Percentiles rank a stretch among this genome's conserved stretches.
phyloP scores from a whole-genome alignment of 2,113 vertebrate genomes.

The Ophthalmolycus amberensis region DNA sequence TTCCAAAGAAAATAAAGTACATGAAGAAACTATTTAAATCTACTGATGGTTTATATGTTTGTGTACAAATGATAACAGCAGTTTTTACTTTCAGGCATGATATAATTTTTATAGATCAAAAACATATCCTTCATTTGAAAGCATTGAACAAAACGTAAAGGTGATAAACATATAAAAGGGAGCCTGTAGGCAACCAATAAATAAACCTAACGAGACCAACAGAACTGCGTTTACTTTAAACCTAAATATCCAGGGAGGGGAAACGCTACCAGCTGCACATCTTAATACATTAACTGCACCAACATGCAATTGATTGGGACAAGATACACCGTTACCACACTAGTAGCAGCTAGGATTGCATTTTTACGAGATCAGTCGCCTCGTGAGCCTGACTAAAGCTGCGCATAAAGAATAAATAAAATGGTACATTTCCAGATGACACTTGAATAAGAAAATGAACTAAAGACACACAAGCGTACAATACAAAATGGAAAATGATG shows the following conservation, averaged over 20 bases:
- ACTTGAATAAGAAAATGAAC: conserved; percentile 48
- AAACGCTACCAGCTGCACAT: conserved; percentile 74
- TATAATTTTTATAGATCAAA: conserved; percentile 77
- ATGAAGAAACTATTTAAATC: conserved; percentile 65
- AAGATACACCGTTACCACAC: conserved; percentile 59
- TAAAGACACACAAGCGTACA: conserved; percentile 21
- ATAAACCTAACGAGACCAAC: conserved; percentile 45
- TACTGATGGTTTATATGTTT: neutral
- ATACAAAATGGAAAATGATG: conserved; percentile 24
- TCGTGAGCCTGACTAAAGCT: conserved; percentile 57
- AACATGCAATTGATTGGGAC: conserved; percentile 73
- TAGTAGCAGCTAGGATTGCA: conserved; percentile 50
- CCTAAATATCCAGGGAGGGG: conserved; percentile 51
- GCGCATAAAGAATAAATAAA: conserved; percentile 33
- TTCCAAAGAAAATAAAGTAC: conserved; percentile 84
- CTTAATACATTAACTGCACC: conserved; percentile 57
- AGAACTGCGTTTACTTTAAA: conserved; percentile 38
- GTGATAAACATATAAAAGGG: conserved; percentile 70
- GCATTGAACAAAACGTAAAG: conserved; percentile 65
- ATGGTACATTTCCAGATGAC: conserved; percentile 18
- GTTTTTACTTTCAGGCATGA: conserved; percentile 59
- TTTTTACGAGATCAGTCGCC: conserved; percentile 47
- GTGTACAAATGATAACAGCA: neutral
- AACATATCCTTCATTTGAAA: conserved; percentile 74
- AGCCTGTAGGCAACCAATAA: conserved; percentile 40